These are phyloP conservation scores for Canis aureus DNA, from an alignment of 2,113 vertebrate species.

Conservation along the genomic window DNA sequence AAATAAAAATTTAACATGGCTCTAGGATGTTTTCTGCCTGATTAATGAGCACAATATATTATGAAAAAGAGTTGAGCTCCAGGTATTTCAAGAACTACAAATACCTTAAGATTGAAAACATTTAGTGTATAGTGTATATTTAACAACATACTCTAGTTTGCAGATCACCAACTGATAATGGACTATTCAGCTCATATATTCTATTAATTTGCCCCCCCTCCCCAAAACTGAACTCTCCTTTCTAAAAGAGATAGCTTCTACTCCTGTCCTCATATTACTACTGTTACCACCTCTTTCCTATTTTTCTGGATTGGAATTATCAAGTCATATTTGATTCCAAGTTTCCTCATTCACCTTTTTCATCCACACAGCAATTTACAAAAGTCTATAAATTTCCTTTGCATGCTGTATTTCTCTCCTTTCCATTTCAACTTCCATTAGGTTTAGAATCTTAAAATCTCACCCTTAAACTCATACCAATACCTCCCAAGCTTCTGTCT, in stretches of 20 bases:
- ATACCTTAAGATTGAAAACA: not conserved
- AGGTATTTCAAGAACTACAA: not conserved
- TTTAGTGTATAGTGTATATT: not conserved
- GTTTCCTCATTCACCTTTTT: conserved; percentile 3
- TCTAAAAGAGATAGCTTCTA: not conserved
- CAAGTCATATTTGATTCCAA: not conserved
- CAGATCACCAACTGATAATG: not conserved
- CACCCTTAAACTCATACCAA: not conserved
- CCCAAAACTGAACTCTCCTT: not conserved
- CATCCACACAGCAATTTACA: not conserved
- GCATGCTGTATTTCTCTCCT: not conserved
- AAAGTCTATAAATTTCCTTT: not conserved
- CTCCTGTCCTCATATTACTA: not conserved
- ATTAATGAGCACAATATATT: not conserved
- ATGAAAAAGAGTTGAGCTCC: not conserved
- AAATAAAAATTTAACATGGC: not conserved
- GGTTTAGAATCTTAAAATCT: not conserved
- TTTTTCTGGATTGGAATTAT: not conserved
- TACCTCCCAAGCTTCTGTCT: not conserved
- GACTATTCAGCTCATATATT: not conserved
- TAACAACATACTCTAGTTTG: not conserved
- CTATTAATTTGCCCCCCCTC: not conserved
- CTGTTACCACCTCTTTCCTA: not conserved
- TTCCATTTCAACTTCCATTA: not conserved
- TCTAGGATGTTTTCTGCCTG: not conserved